A percentile compares a stretch with the other conserved stretches of the same genome.
Evolutionary conservation across 2,888 invertebrate species (phyloP).

Genomic region (Griposia aprilina): DNA sequence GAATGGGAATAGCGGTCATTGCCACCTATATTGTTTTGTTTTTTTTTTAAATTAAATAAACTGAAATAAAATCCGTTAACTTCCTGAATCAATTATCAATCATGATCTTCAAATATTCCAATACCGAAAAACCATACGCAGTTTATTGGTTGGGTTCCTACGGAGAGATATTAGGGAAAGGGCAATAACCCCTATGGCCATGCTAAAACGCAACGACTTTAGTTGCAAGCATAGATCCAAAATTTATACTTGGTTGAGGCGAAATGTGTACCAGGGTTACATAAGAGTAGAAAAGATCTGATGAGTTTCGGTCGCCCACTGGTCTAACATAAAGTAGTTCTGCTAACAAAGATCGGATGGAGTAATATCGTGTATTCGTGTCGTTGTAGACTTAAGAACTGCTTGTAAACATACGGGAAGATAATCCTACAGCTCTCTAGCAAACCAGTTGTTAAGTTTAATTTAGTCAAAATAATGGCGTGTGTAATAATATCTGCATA

Average conservation of each 20-base stretch:
- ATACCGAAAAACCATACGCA: neutral
- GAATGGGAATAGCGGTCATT: neutral
- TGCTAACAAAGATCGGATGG: slow-evolving; percentile 58
- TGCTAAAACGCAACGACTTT: neutral
- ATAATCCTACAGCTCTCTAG: neutral
- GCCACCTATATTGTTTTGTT: no score
- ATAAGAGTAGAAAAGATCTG: slow-evolving; percentile 36
- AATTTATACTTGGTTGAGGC: slow-evolving; percentile 5
- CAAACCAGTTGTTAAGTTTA: neutral
- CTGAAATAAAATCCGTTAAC: no score
- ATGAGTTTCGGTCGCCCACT: slow-evolving; percentile 55
- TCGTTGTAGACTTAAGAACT: slow-evolving; percentile 53
- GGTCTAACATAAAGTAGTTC: slow-evolving; percentile 53
- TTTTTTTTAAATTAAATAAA: no score
- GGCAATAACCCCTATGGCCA: neutral
- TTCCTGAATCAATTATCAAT: no score
- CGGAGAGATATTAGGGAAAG: neutral
- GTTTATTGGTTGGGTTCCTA: neutral
- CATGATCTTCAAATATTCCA: no score
- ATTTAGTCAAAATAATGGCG: neutral
- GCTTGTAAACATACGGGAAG: slow-evolving; percentile 34
- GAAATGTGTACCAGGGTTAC: slow-evolving; percentile 40
- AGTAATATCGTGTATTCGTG: slow-evolving; percentile 50
- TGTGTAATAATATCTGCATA: neutral
- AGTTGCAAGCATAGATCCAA: neutral